phyloP scores from a whole-genome alignment of 1,140 invertebrate genomes.

The Drosophila ercepeae region DNA sequence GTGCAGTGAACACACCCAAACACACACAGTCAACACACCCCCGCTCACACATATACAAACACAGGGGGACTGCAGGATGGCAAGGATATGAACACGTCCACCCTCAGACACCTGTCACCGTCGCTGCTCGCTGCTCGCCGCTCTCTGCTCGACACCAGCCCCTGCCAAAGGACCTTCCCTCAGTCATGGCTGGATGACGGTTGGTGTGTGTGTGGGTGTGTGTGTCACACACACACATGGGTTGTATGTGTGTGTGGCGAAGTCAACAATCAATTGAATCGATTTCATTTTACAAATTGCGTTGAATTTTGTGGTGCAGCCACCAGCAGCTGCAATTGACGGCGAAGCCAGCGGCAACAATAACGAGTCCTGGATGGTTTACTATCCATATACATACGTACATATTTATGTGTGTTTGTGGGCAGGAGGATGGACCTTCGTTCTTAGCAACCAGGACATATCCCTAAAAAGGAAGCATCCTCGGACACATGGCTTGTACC shows the following conservation, averaged over 20 bases:
- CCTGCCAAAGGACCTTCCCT: constrained; percentile 3
- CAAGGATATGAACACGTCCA: constrained; percentile 57
- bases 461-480: not conserved
- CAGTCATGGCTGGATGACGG: constrained; percentile 37
- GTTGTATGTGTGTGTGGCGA: constrained; percentile 54
- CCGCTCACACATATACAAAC: not conserved
- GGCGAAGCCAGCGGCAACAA: constrained; percentile 74
- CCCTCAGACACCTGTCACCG: constrained; percentile 76
- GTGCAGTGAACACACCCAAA: constrained; percentile 59
- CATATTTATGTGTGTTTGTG: too few relatives aligned
- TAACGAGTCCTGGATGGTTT: constrained; percentile 62
- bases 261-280: constrained; percentile 82
- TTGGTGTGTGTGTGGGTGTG: constrained; percentile 20
- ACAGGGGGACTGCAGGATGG: constrained; percentile 25
- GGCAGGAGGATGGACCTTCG: not conserved
- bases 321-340: constrained; percentile 76
- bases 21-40: constrained; percentile 6
- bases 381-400: not conserved
- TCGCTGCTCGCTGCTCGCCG: constrained; percentile 54
- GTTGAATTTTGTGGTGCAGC: constrained; percentile 82
- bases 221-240: constrained; percentile 1
- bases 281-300: constrained; percentile 83
- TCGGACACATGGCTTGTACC: not conserved
- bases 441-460: not conserved
- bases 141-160: constrained; percentile 52